Evolutionary conservation across 2,797 vertebrate species (phyloP), one percentile per base, ranked within the genome.

Genomic region (Periparus ater): DNA sequence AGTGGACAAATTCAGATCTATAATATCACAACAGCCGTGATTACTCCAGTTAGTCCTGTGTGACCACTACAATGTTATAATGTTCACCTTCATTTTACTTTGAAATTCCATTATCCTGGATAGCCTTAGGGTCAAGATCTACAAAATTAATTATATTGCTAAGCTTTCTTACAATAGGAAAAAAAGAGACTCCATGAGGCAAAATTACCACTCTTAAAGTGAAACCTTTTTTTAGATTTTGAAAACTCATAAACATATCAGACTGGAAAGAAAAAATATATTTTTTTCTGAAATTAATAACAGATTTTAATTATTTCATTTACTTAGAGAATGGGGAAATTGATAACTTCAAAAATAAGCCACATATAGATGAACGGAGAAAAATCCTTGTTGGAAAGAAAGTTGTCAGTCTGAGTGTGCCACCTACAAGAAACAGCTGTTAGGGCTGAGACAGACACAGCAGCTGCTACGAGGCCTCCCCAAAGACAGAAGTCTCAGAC

Each of bases 401-500:
- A 75, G 45, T 29, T 83, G 66, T 71, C 65, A 25, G 34, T 32
- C 32, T 75, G 51, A 79, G 63, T 22, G 68, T 89, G 40, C 30
- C 55, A 80, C 72, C 73, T 92, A 92, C 71, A 66, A 26, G 45
- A 88, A 94, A 88, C 71, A 95, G 65, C 91, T 93, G 71, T 25
- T 77, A 61, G 21, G 57, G 27, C 50, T 61, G 65, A 80, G 66
- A 81, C 32, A 72, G 58, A 75, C 27, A 82, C 13, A 87, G 50
- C 58, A 93, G 88, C 85, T 95, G 79, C 79, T 88, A 27, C 22
- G 65, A 79, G n/a, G 20, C 26, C 57, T 80, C 44, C 29, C 36
- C 32, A 38, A 71, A 93, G 38, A 84, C 10, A 5, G 10, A 82
- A 68, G 19, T 25, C 70, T 51, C 29, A 58, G n/a, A 87, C 12